Evolutionary conservation across 2,888 invertebrate genomes (phyloP), one percentile per base, ranked within the genome.

Genomic region (Phyto melanocephala): DNA sequence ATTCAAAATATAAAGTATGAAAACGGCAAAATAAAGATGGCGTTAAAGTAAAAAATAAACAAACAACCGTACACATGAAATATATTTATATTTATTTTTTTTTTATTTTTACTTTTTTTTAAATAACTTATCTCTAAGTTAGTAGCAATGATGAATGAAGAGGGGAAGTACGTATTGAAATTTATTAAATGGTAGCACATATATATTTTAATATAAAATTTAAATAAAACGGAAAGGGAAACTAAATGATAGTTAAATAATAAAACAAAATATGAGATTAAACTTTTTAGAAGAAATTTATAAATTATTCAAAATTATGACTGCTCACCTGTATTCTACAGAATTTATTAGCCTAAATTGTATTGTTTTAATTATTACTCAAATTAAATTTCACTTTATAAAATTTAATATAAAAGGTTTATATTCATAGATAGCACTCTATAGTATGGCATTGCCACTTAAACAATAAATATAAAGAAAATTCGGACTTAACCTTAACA

Each of bases 21-120:
- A 13, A 50, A 79, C 40, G 79, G 28, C 54, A 82, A 75, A 82
- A 72, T 82, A 81, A 81, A 84, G 81, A 81, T 84, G 80, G 77
- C 80, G 80, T 70, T 74, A 68, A 63, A 74, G 67, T 50, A 80
- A 15, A 67, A 63, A 67, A n/a, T 52, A 47, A 68, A 68, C 13
- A 65, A 37, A 65, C 24, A 42, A 67, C 52, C 33, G 62, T 50
- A 52, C 42, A 72, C 63, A 72, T 62, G n/a, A 74, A 65, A 71
- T 65, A 42, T 67, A 52, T 77, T 5, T 6, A 28, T 28, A 28
- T 5, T 28, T 20, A 67, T 65, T 70, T 47, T 63, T 58, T 52
- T 47, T 15, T 24, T 40, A 13, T 13, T 50, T 22, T 50, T 52
- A 1, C 22, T 62, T 17, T 35, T 74, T 74, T n/a, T 52, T 11